Conservation (phyloP, 1,140 invertebrate species). For the Lineus longissimus region DNA sequence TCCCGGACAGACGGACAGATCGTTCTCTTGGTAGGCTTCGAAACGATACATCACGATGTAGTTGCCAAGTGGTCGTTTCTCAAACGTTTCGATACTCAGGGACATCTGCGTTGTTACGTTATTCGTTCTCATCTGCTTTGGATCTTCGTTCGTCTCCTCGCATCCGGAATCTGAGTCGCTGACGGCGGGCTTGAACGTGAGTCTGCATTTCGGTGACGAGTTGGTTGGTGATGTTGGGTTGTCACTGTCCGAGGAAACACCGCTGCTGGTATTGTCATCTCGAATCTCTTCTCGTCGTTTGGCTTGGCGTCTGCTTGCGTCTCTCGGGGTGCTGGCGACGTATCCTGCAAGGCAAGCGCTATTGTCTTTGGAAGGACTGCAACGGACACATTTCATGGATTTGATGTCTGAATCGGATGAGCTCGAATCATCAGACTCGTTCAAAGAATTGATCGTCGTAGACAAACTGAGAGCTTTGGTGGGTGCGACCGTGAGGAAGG, state of each 20-base stretch:
- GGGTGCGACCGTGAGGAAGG: too few species aligned
- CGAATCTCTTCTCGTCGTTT: too few species aligned
- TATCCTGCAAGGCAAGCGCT: too few species aligned
- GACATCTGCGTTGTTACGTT: constrained; percentile 55
- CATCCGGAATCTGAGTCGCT: background rate
- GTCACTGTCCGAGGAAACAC: background rate
- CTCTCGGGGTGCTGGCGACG: too few species aligned
- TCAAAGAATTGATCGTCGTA: too few species aligned
- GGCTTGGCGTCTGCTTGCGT: too few species aligned
- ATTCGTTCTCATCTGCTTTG: constrained; percentile 5
- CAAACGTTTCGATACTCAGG: constrained; percentile 71
- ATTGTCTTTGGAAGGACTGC: too few species aligned
- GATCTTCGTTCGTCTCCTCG: background rate
- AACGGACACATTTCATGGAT: too few species aligned
- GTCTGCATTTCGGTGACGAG: constrained; percentile 33
- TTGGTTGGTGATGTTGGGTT: background rate
- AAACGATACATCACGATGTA: constrained; percentile 92
- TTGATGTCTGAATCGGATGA: too few species aligned
- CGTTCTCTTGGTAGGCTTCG: constrained; percentile 87
- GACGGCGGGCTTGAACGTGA: background rate
- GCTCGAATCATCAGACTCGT: too few species aligned
- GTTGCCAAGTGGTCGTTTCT: constrained; percentile 83
- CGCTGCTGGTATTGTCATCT: background rate
- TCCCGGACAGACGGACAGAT: constrained; percentile 86
- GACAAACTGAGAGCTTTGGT: too few species aligned